These are phyloP conservation scores for Cylas formicarius DNA, from an alignment of 1,140 invertebrate genomes.

Conservation along the genomic window DNA sequence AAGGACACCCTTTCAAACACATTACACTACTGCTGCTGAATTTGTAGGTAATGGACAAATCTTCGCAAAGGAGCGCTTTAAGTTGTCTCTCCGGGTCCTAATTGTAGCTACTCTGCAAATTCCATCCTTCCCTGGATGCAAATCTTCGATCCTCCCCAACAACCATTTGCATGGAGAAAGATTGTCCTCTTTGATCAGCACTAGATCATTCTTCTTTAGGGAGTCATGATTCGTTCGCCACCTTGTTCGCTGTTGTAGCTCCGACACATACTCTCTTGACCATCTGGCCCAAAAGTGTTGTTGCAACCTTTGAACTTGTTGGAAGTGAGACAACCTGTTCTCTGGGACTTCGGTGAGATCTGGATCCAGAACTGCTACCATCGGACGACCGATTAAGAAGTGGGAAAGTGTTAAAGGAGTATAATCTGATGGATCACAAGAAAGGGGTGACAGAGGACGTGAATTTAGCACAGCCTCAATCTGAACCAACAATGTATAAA, in stretches of 20 bases:
- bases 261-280: conserved; percentile 26
- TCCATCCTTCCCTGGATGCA: neutral
- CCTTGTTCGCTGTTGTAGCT: conserved; percentile 23
- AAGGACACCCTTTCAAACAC: too few species aligned
- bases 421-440: conserved; percentile 28
- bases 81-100: neutral
- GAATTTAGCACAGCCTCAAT: conserved; percentile 26
- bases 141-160: conserved; percentile 14
- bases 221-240: conserved; percentile 4
- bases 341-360: conserved; percentile 8
- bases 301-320: neutral
- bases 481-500: conserved; percentile 18
- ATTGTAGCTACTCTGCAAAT: neutral
- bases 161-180: conserved; percentile 24
- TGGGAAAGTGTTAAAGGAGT: conserved; percentile 38
- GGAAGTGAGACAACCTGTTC: conserved; percentile 9
- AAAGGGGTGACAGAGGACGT: conserved; percentile 21
- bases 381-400: conserved; percentile 37
- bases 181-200: conserved; percentile 21
- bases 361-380: conserved; percentile 23
- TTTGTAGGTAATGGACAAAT: neutral
- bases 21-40: too few species aligned
- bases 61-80: neutral
- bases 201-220: conserved; percentile 3
- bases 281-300: conserved; percentile 19